Evolutionary conservation across 1,140 invertebrate species (phyloP).

Genomic region (Apocrypta bakeri): DNA sequence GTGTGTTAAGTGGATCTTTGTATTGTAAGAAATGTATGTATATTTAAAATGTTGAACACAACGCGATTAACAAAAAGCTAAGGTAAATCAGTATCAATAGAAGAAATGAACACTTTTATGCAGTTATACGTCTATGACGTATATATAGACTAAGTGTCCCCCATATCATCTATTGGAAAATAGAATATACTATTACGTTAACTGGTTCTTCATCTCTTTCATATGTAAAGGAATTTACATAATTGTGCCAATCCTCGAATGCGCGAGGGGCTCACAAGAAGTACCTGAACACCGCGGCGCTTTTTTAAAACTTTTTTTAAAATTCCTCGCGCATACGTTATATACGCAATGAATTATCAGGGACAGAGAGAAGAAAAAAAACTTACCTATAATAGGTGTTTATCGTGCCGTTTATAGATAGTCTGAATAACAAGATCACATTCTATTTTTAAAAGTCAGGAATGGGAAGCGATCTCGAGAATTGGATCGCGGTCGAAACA

Average conservation of each 20-base stretch:
- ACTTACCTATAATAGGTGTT: background rate
- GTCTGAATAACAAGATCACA: background rate
- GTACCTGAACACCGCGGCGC: background rate
- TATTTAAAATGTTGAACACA: too few species aligned
- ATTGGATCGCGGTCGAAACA: background rate
- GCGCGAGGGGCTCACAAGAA: background rate
- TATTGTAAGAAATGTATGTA: too few species aligned
- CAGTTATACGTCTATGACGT: too few species aligned
- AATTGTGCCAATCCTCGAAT: background rate
- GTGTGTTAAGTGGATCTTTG: too few species aligned
- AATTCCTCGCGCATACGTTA: too few species aligned
- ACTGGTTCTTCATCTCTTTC: background rate
- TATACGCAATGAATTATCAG: too few species aligned
- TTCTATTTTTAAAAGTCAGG: slow-evolving; percentile 29
- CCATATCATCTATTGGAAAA: background rate
- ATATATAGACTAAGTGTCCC: too few species aligned
- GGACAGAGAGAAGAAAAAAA: background rate
- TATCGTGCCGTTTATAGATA: background rate
- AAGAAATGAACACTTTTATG: too few species aligned
- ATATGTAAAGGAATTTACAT: too few species aligned
- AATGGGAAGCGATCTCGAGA: background rate
- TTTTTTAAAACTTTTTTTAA: too few species aligned
- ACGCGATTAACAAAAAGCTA: too few species aligned
- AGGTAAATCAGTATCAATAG: too few species aligned
- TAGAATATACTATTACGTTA: slow-evolving; percentile 8